Base-by-base conservation (phyloP, 1,140 invertebrate genomes). In the Antheraea pernyi region DNA sequence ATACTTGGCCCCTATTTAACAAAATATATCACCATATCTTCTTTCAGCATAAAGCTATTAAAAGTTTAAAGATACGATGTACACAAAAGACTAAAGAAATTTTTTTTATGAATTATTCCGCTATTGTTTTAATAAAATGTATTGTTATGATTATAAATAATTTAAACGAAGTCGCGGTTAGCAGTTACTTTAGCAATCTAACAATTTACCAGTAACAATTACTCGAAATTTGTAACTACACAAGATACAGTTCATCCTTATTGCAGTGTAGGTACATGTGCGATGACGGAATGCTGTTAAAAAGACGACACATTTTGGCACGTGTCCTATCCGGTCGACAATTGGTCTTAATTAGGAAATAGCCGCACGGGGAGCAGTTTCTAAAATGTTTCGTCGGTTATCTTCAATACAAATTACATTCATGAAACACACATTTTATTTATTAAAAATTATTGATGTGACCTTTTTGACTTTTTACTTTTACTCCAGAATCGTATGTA, bases 301-400 rank as follows among this genome's bases (percentile, higher is more conserved):
- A 83, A 86, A 86, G 80, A 80, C 77, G 80, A 78, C 79, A 87
- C 79, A 85, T 89, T 91, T 91, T 88, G 87, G 89, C 87, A 88
- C 87, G 89, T 91, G 89, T 84, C 76, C 83, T 84, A 83, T 91
- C 89, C 89, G 87, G 87, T 87, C 79, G 72, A 77, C 89, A 91
- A 91, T 91, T 91, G 89, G 69, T 65, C 81, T 82, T 91, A 91
- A 91, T 91, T 89, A 91, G 89, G 89, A 91, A 91, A 89, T 86
- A 74, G 80, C 83, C 78, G 81, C 79, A 79, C 75, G 77, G 74
- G 73, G 70, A 42, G 39, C 39, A 7, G 39, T 42, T 42, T 42
- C 39, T 42, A 42, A 42, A 74, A 60, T 71, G 73, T 30, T 65
- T 30, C 67, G 67, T 16, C 67, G 76, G 72, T 73, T 75, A 73